A percentile compares a stretch with the other conserved stretches of the same genome.
Evolutionary conservation across 2,888 invertebrate species (phyloP).

Genomic region (Agrypnus murinus): DNA sequence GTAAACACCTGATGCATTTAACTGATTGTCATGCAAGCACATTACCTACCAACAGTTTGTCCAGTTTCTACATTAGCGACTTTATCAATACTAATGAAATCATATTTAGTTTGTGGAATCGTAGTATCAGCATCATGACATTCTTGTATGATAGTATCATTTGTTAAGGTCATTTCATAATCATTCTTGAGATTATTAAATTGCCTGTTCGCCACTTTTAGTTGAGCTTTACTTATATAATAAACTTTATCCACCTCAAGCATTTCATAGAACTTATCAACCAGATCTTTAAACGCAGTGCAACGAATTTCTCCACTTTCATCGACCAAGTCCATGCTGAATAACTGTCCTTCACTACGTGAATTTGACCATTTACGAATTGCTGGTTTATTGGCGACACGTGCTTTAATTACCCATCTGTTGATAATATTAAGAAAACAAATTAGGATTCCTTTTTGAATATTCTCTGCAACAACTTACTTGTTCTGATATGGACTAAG

Average conservation of each 20-base stretch:
- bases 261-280: conserved; percentile 91
- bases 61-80: conserved; percentile 81
- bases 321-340: conserved; percentile 94
- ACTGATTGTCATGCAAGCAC: no score
- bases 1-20: no score
- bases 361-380: conserved; percentile 94
- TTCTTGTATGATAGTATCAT: conserved; percentile 73
- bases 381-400: conserved; percentile 87
- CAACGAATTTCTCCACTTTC: conserved; percentile 95
- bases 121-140: conserved; percentile 72
- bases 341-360: conserved; percentile 93
- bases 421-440: no score
- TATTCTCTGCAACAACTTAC: neutral
- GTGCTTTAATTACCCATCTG: conserved; percentile 93
- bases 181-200: conserved; percentile 90
- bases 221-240: conserved; percentile 85
- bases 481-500: conserved; percentile 91
- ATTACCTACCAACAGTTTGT: conserved; percentile 78
- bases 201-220: conserved; percentile 97
- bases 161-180: conserved; percentile 94
- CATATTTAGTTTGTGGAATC: conserved; percentile 85
- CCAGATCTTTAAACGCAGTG: conserved; percentile 91
- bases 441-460: conserved; percentile 21
- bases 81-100: conserved; percentile 84
- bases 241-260: conserved; percentile 90